phyloP scores from a whole-genome alignment of 2,888 invertebrate genomes.

The Xiphydria camelus region DNA sequence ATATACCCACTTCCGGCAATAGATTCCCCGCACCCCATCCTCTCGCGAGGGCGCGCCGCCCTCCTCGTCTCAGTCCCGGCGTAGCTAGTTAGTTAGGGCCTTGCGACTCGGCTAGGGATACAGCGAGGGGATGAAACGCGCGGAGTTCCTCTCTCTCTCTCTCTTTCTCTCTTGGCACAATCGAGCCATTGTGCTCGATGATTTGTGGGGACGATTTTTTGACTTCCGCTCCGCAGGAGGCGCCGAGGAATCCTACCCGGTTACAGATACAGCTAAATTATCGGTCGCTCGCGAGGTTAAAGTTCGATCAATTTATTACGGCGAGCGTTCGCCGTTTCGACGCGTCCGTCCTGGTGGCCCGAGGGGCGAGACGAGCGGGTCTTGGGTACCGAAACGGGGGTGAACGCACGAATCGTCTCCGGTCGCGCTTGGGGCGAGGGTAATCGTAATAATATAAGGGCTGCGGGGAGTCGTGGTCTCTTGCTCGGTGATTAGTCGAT shows the following conservation, averaged over 20 bases:
- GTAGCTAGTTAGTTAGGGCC: too few relatives aligned
- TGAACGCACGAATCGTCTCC: too few relatives aligned
- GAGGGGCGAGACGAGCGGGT: too few relatives aligned
- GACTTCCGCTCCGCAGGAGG: constrained; percentile 43
- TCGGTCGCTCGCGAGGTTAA: constrained; percentile 34
- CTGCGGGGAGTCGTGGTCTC: too few relatives aligned
- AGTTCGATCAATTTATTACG: constrained; percentile 36
- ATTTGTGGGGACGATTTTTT: constrained; percentile 57
- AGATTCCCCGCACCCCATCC: constrained; percentile 48
- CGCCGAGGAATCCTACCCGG: constrained; percentile 1
- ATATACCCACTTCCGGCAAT: constrained; percentile 57
- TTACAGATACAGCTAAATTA: constrained; percentile 43
- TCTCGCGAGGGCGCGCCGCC: constrained; percentile 10
- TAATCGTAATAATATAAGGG: too few relatives aligned
- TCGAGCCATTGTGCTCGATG: constrained; percentile 55
- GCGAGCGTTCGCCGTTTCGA: too few relatives aligned
- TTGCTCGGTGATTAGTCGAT: too few relatives aligned
- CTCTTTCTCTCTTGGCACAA: constrained; percentile 38
- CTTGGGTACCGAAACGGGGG: too few relatives aligned
- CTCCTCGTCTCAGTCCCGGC: constrained; percentile 10
- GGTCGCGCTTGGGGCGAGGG: too few relatives aligned
- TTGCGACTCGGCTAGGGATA: neutral
- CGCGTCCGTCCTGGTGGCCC: too few relatives aligned
- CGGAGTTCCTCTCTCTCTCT: constrained; percentile 6
- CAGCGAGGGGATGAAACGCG: neutral